phyloP scores from a whole-genome alignment of 1,140 invertebrate genomes.

The Lasioglossum albipes region DNA sequence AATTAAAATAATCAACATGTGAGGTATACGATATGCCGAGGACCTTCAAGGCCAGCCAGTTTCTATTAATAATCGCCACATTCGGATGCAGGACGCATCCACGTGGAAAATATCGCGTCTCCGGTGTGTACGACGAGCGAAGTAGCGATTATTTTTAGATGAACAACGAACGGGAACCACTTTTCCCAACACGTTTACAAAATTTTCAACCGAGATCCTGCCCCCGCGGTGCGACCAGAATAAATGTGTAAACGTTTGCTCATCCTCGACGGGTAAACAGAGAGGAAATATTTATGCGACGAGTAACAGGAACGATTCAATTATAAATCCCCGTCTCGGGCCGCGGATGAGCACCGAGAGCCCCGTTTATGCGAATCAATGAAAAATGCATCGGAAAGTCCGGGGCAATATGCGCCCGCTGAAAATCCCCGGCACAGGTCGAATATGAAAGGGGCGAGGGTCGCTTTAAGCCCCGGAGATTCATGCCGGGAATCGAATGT shows the following conservation, averaged over 20 bases:
- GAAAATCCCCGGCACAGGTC: background rate
- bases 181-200: background rate
- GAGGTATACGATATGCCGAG: background rate
- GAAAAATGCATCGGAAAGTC: conserved; percentile 15
- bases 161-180: background rate
- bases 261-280: background rate
- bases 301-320: background rate
- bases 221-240: background rate
- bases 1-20: too few species aligned
- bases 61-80: conserved; percentile 21
- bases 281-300: background rate
- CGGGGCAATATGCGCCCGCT: background rate
- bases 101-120: conserved; percentile 9
- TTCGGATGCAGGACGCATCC: conserved; percentile 23
- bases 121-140: too few species aligned
- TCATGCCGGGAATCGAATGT: conserved; percentile 18
- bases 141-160: conserved; percentile 7
- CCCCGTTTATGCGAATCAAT: conserved; percentile 9
- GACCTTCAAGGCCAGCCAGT: conserved; percentile 17
- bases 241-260: background rate
- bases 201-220: conserved; percentile 1
- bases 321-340: conserved; percentile 5
- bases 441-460: conserved; percentile 13
- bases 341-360: background rate
- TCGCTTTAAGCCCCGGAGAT: conserved; percentile 26